A percentile compares a stretch with the other conserved stretches of the same genome.
These are phyloP conservation scores for Ptilonorhynchus violaceus DNA, from an alignment of 2,113 vertebrate genomes.

Conservation along the genomic window DNA sequence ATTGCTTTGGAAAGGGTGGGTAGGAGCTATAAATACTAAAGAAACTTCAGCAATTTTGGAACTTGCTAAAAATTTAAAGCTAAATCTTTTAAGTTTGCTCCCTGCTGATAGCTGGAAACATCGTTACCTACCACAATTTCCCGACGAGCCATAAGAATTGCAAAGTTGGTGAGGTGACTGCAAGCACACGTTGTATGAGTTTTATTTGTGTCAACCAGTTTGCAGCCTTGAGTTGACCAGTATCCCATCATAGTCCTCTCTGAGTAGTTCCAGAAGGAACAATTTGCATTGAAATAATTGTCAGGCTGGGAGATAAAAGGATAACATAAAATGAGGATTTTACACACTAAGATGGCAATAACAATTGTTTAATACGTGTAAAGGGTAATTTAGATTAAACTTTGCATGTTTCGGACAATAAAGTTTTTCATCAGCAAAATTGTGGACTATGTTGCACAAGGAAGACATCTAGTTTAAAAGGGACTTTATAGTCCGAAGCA, in stretches of 20 bases:
- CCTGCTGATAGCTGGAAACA: conserved; percentile 20
- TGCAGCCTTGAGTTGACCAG: conserved; percentile 99
- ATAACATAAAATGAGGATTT: conserved; percentile 70
- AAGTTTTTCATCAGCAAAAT: conserved; percentile 72
- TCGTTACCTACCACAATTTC: conserved; percentile 85
- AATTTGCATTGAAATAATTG: conserved; percentile 99
- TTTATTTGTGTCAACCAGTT: conserved; percentile 92
- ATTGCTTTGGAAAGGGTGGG: not conserved
- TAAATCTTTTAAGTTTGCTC: conserved; percentile 30
- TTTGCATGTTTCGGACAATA: conserved; percentile 71
- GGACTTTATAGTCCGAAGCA: conserved; percentile 65
- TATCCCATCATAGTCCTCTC: conserved; percentile 99
- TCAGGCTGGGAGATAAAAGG: conserved; percentile 85
- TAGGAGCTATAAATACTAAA: not conserved
- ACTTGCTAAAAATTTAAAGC: not conserved
- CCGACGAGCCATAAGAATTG: conserved; percentile 95
- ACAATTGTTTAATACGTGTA: conserved; percentile 65
- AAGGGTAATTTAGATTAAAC: conserved; percentile 74
- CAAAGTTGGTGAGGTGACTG: conserved; percentile 98
- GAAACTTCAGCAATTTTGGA: not conserved
- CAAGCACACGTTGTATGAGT: conserved; percentile 96
- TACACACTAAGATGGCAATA: conserved; percentile 49
- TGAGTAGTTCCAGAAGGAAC: conserved; percentile 99
- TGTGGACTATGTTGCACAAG: conserved; percentile 52
- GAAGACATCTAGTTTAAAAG: conserved; percentile 64